Evolutionary conservation across 92 coral and sea anemone genomes (phyloP), one percentile per base, ranked within the genome.

Genomic region (Phenganax marumi): DNA sequence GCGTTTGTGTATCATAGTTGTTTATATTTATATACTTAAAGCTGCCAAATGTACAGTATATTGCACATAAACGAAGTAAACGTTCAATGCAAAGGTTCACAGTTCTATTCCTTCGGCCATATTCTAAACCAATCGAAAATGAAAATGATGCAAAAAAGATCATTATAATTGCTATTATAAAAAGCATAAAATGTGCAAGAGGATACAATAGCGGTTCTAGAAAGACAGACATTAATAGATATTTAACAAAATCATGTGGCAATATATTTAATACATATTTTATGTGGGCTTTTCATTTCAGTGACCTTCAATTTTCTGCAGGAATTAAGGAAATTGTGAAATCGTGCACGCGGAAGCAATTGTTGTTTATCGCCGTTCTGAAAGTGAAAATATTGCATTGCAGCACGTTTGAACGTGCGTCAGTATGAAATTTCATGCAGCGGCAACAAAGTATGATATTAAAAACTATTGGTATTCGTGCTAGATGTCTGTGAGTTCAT

Each of bases 21-120:
- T 70, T 33, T 70, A 70, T 70, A 70, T 70, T 43, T 70, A 1
- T 70, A 70, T 1, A 70, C 2, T 56, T 56, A 56, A 68, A 10
- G 73, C 62, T 74, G 18, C 26, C 7, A 74, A 51, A 74, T 50
- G 56, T 25, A 6, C 39, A 33, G 51, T 24, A 19, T 25, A 9
- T 9, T 33, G 12, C 2, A 69, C 21, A 17, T 0, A 7, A 69
- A 2, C 13, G 6, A 9, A 10, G 17, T 21, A 2, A 19, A 17
- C 50, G 47, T 33, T 63, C 70, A 63, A 39, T 39, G 21, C 26
- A 8, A 61, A 8, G 6, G 6, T 61, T 61, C 22, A 61, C 22
- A n/a, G n/a, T n/a, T n/a, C n/a, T n/a, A n/a, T n/a, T n/a, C n/a
- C n/a, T n/a, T n/a, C n/a, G n/a, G n/a, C n/a, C n/a, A n/a, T n/a